phyloP scores from a whole-genome alignment of 2,888 invertebrate genomes.

The Polydrusus pterygomalis region DNA sequence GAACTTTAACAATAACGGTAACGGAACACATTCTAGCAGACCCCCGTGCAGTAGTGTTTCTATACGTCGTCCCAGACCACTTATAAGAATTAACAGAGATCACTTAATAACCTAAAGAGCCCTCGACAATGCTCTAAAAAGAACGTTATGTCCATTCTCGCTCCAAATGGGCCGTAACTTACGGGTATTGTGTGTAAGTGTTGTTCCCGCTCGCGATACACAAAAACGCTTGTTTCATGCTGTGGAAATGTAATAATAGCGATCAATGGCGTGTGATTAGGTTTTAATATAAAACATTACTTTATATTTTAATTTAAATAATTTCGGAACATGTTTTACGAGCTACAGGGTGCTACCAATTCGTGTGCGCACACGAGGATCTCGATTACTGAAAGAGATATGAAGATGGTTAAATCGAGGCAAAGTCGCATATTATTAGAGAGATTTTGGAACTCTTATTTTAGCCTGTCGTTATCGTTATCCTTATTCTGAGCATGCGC shows the following conservation, averaged over 20 bases:
- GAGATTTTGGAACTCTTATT: no score
- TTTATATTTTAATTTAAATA: slow-evolving; percentile 5
- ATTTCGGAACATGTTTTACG: background rate
- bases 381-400: no score
- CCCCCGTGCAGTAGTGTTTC: slow-evolving; percentile 10
- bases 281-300: background rate
- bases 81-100: slow-evolving; percentile 51
- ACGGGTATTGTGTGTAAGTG: slow-evolving; percentile 39
- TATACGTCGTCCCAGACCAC: slow-evolving; percentile 36
- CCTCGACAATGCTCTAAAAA: slow-evolving; percentile 36
- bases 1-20: background rate
- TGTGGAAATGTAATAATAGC: slow-evolving; percentile 5
- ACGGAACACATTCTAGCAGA: slow-evolving; percentile 18
- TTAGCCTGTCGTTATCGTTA: no score
- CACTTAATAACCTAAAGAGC: slow-evolving; percentile 46
- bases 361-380: no score
- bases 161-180: slow-evolving; percentile 43
- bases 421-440: no score
- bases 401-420: no score
- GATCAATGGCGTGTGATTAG: slow-evolving; percentile 26
- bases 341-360: no score
- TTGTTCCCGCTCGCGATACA: slow-evolving; percentile 28
- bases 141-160: slow-evolving; percentile 39
- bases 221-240: slow-evolving; percentile 22
- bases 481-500: no score